Base-by-base conservation (phyloP, 2,797 vertebrate species). In the Sorex maritimensis region DNA sequence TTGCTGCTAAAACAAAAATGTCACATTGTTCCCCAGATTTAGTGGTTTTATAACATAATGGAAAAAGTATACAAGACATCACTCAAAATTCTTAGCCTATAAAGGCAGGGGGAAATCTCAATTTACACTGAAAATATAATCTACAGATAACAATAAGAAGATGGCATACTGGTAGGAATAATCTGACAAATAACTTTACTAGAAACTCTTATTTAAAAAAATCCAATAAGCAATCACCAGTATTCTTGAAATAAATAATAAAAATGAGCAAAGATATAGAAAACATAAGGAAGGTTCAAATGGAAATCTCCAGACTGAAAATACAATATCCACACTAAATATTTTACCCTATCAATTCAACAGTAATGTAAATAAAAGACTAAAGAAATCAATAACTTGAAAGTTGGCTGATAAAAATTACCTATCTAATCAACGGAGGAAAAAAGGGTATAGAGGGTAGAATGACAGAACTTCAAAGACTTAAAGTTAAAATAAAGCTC, bases 211-310 rank as follows among this genome's bases (percentile, higher is more conserved):
- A 26, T 61, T 58, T 86, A 17, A 46, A 14, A 44, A 84, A 30
- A 5, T 44, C 21, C 3, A 93, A 4, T 24, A 82, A 88, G 17
- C 7, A 75, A 24, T 68, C 81, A 49, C 13, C 49, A 83, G 77
- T 5, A 80, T 34, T 80, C 84, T 90, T 68, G 46, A 95, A 86
- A 88, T 52, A 95, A 83, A 93, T 38, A 7, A 2, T 38, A 79
- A 75, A 80, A 38, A 34, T 81, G 3, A 49, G 34, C 10, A 71
- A 82, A 85, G 17, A 85, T 85, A 88, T 67, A 73, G 23, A 44
- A 90, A 71, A 55, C 34, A 15, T 34, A 75, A 72, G n/a, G 72
- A 74, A 83, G 65, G 69, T 44, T 58, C 38, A 41, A 73, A 19
- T 91, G 7, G 38, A 74, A n/a, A 81, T 26, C 49, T 87, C 65